Evolutionary conservation across 1,140 invertebrate genomes (phyloP), one percentile per base, ranked within the genome.

Genomic region (Sogatella furcifera): DNA sequence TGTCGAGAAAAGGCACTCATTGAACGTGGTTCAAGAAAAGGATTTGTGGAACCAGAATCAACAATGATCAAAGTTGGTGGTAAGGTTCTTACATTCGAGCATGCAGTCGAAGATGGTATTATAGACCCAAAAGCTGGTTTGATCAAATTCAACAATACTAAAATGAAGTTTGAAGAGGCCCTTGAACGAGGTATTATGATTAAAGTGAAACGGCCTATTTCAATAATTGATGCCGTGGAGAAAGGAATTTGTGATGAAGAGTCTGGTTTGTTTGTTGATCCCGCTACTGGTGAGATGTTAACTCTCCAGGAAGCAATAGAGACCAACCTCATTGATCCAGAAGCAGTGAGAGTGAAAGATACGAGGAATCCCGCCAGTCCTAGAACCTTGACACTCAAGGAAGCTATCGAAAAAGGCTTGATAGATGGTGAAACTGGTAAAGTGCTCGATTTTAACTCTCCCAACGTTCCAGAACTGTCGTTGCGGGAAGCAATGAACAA

Each of bases 311-410:
- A 90, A 71, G 88, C 90, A 0, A 80, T 93, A 17, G 80, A 83
- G 65, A 73, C 80, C 9, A 84, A 86, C 71, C 67, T 93, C 4
- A 84, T 94, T 43, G 88, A 93, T 73, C 82, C 85, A 3, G 80
- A 91, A 64, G 93, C 88, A 8, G 88, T 92, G 4, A 81, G 87
- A 62, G 84, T 96, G 14, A 85, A 86, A 69, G 91, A 96, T 69
- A 87, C 87, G 15, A 79, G 84, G 44, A 80, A 82, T 44, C 88
- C 86, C 3, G 88, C 86, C 3, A 79, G 83, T 66, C 84, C 84
- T 73, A 84, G 84, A 65, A 88, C 88, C 65, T 76, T 94, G 4
- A 81, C 84, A 42, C 70, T 94, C 3, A 73, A 80, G 10, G 86
- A 91, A 67, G 90, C 88, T 14, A 83, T 92, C 62, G 78, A 86